These are phyloP conservation scores for Drosophila pachea DNA, from an alignment of 1,140 invertebrate species.

Conservation along the genomic window DNA sequence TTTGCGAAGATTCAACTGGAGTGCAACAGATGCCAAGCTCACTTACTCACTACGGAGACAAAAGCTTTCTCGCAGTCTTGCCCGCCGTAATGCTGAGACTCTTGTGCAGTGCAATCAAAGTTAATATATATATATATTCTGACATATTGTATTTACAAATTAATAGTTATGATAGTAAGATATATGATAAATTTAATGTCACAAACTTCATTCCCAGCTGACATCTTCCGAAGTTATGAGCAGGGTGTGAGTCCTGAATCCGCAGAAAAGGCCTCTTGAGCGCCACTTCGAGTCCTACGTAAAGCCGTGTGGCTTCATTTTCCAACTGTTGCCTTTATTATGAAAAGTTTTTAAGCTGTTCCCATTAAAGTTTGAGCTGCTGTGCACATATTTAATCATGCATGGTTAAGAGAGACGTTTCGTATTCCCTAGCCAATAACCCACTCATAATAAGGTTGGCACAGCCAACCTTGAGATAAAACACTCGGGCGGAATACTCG, in stretches of 20 bases:
- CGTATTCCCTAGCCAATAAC: slow-evolving; percentile 57
- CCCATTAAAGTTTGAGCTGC: slow-evolving; percentile 63
- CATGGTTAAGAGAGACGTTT: slow-evolving; percentile 42
- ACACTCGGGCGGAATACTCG: slow-evolving; percentile 11
- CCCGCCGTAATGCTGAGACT: background rate
- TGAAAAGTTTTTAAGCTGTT: slow-evolving; percentile 58
- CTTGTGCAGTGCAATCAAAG: background rate
- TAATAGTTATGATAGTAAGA: slow-evolving; percentile 4
- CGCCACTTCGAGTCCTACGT: slow-evolving; percentile 22
- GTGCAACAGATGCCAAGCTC: no score
- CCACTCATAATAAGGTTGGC: slow-evolving; percentile 32
- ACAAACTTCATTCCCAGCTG: slow-evolving; percentile 25
- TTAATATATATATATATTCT: background rate
- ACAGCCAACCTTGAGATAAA: slow-evolving; percentile 23
- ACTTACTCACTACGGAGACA: no score
- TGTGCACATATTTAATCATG: slow-evolving; percentile 66
- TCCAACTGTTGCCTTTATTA: slow-evolving; percentile 18
- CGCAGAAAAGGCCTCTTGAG: slow-evolving; percentile 5
- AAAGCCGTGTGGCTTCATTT: slow-evolving; percentile 41
- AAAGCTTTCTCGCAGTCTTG: no score
- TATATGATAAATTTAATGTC: background rate
- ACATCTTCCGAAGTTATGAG: slow-evolving; percentile 10
- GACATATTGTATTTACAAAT: background rate
- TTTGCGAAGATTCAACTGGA: no score
- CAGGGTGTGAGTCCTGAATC: background rate